phyloP scores from a whole-genome alignment of 1,140 invertebrate species.

The Drusus annulatus region DNA sequence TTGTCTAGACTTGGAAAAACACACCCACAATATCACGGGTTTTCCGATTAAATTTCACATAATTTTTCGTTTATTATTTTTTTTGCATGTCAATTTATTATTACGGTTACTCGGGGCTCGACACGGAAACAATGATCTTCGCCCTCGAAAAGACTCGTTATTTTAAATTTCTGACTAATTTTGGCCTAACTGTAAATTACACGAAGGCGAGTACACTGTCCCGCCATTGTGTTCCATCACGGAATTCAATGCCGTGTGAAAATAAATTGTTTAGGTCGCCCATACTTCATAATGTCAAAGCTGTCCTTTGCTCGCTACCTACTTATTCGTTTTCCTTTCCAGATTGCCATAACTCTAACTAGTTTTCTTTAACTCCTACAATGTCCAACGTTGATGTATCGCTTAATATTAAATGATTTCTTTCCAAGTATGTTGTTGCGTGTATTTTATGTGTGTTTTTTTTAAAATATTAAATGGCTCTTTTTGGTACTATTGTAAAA shows the following conservation, averaged over 20 bases:
- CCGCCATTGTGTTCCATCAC: slow-evolving; percentile 18
- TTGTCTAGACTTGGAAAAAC: slow-evolving; percentile 27
- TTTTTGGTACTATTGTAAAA: neutral
- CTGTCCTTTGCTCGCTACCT: neutral
- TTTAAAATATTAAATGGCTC: neutral
- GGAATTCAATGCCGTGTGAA: slow-evolving; percentile 44
- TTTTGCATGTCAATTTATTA: neutral
- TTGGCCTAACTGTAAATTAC: slow-evolving; percentile 19
- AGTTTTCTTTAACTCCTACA: slow-evolving; percentile 1
- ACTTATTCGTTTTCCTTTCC: slow-evolving; percentile 1
- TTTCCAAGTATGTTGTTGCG: neutral
- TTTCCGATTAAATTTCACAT: neutral
- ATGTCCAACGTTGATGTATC: neutral
- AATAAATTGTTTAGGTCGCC: slow-evolving; percentile 19
- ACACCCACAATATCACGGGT: neutral
- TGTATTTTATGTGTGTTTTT: neutral
- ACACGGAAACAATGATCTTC: neutral
- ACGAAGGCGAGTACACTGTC: neutral
- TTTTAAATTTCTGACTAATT: neutral
- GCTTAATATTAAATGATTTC: slow-evolving; percentile 23
- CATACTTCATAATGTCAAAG: slow-evolving; percentile 12
- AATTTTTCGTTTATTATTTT: neutral
- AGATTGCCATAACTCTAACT: neutral
- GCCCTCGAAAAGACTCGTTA: neutral
- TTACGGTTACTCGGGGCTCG: neutral